Base-by-base conservation (phyloP, 1,140 invertebrate species). In the Zaprionus capensis region DNA sequence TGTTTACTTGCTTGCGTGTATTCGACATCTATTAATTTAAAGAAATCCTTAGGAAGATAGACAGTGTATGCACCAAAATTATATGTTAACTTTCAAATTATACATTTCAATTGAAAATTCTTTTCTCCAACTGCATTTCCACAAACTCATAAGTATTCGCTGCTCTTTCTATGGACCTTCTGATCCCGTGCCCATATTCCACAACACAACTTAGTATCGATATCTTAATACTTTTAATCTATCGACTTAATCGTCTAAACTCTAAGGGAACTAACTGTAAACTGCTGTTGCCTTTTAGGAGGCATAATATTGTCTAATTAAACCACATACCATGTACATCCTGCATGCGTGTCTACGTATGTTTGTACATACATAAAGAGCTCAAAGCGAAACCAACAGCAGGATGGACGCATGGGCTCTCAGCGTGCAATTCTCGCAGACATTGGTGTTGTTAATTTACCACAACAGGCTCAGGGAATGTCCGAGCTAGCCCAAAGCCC, bases 381-480 rank as follows among this genome's bases (percentile, higher is more conserved):
- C 46, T 22, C 20, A 12, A 51, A 51, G 46, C 46, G 9, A 51
- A 51, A 11, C 46, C n/a, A 51, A 14, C 46, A 51, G 20, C 3
- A 24, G 5, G n/a, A 17, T 5, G 5, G 41, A 17, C 7, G 6
- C 41, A 57, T 7, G 12, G 67, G 24, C 53, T 15, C 20, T 20
- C 44, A 58, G 15, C 20, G 41, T 64, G 9, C 22, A 68, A 22
- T 58, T 58, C 24, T 46, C n/a, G n/a, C 41, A 11, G 17, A 59
- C 31, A 1, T 51, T 64, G 24, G 22, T 11, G 12, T n/a, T 51
- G 56, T 41, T 61, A 73, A 73, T 51, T 46, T 59, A 26, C 38
- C 41, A 59, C 31, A 63, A 75, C 24, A 65, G 57, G 66, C 58
- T 69, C 68, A 38, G 26, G 26, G 26, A 24, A 36, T 24, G 24